These are phyloP conservation scores for Hydropsyche betteni DNA, from an alignment of 2,888 invertebrate species.

Conservation along the genomic window DNA sequence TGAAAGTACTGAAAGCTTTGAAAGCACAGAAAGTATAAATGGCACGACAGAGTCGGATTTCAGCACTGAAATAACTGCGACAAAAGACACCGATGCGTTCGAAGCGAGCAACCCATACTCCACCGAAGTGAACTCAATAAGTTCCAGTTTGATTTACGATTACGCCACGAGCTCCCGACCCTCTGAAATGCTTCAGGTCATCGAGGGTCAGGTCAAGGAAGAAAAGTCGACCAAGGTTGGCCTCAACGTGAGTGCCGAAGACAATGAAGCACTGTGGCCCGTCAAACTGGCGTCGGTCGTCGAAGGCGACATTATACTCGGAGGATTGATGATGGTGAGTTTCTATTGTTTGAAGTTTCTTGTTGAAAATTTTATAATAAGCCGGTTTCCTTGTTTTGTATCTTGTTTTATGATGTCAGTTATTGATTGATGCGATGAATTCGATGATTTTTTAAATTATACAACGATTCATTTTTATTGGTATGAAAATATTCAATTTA, in stretches of 20 bases:
- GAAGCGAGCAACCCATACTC: not conserved
- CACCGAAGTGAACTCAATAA: not conserved
- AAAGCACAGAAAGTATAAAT: not conserved
- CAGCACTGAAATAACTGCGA: too few species aligned
- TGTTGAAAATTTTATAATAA: too few species aligned
- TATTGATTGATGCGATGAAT: too few species aligned
- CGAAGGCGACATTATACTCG: constrained; percentile 87
- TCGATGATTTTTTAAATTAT: too few species aligned
- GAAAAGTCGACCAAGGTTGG: not conserved
- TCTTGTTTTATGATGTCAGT: too few species aligned
- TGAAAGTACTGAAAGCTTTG: not conserved
- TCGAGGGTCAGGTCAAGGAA: constrained; percentile 6
- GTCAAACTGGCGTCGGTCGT: constrained; percentile 87
- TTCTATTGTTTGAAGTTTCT: not conserved
- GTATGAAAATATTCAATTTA: too few species aligned
- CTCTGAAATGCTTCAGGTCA: not conserved
- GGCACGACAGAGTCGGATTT: not conserved
- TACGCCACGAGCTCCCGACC: not conserved
- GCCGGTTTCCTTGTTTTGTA: too few species aligned
- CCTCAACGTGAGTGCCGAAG: constrained; percentile 29
- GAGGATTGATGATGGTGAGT: constrained; percentile 88
- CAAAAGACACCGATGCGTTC: not conserved
- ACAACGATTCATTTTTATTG: too few species aligned
- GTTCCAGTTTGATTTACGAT: not conserved
- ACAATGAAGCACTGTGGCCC: constrained; percentile 69